phyloP scores from a whole-genome alignment of 1,140 invertebrate genomes.

The Phocides pigmalion region DNA sequence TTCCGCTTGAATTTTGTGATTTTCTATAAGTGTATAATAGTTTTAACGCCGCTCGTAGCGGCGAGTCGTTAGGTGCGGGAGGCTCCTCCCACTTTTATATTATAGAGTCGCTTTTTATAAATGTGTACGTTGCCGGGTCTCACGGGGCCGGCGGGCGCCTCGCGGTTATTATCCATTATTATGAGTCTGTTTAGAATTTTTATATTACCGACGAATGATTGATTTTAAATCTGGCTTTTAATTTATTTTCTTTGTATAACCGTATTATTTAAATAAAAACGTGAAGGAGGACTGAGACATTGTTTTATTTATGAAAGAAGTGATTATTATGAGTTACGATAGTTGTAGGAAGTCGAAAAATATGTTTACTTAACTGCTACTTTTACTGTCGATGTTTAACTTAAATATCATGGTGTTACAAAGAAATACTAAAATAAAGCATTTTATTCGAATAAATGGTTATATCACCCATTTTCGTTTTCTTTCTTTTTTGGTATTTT shows the following conservation, averaged over 20 bases:
- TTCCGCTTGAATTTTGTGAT: slow-evolving; percentile 82
- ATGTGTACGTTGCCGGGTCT: slow-evolving; percentile 52
- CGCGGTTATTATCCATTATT: slow-evolving; percentile 61
- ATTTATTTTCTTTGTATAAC: slow-evolving; percentile 83
- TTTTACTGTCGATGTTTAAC: slow-evolving; percentile 71
- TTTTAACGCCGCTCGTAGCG: slow-evolving; percentile 61
- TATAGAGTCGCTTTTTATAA: slow-evolving; percentile 79
- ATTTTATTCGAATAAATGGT: slow-evolving; percentile 82
- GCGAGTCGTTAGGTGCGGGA: slow-evolving; percentile 76
- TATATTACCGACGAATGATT: slow-evolving; percentile 82
- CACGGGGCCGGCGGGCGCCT: slow-evolving; percentile 12
- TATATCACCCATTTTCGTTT: slow-evolving; percentile 72
- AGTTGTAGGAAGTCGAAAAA: slow-evolving; percentile 52
- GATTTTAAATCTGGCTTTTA: slow-evolving; percentile 80
- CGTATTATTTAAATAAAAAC: slow-evolving; percentile 80
- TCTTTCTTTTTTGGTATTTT: slow-evolving; percentile 44
- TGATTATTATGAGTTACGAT: slow-evolving; percentile 51
- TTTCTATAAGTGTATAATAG: slow-evolving; percentile 82
- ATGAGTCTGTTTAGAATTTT: slow-evolving; percentile 81
- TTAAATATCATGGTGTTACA: slow-evolving; percentile 80
- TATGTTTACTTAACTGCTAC: slow-evolving; percentile 71
- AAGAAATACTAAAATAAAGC: slow-evolving; percentile 77
- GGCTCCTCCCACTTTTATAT: slow-evolving; percentile 73
- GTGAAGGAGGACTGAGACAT: slow-evolving; percentile 77
- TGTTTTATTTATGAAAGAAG: slow-evolving; percentile 75